Evolutionary conservation across 2,888 invertebrate genomes (phyloP).

Genomic region (Campoletis raptor): DNA sequence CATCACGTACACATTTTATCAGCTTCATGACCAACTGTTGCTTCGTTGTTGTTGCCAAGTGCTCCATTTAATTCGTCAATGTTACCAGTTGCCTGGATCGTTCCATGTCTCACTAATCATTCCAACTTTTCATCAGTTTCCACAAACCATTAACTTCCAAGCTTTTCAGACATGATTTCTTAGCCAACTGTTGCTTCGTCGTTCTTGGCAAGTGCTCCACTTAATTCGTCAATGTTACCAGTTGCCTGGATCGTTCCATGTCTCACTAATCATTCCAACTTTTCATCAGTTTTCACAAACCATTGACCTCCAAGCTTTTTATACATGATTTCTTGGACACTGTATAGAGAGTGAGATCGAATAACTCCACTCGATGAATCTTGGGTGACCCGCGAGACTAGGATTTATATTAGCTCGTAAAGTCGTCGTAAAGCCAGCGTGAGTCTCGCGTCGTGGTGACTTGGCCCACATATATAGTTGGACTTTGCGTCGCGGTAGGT

Average conservation of each 20-base stretch:
- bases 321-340: neutral
- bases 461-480: slow-evolving; percentile 79
- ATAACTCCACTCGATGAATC: slow-evolving; percentile 35
- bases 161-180: neutral
- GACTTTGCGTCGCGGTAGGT: slow-evolving; percentile 57
- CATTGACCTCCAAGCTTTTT: neutral
- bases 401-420: slow-evolving; percentile 82
- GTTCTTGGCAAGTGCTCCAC: too few species aligned
- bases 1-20: slow-evolving; percentile 71
- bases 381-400: slow-evolving; percentile 62
- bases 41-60: neutral
- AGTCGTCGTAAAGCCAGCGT: slow-evolving; percentile 74
- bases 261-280: neutral
- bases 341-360: slow-evolving; percentile 22
- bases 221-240: neutral
- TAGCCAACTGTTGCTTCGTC: too few species aligned
- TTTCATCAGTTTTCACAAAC: neutral
- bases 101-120: neutral
- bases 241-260: neutral
- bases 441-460: slow-evolving; percentile 71
- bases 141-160: neutral
- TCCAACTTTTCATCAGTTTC: neutral
- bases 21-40: neutral
- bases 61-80: neutral
- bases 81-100: neutral